A percentile compares a stretch with the other conserved stretches of the same genome.
Evolutionary conservation across 2,797 vertebrate genomes (phyloP).

Genomic region (Brotula barbata): DNA sequence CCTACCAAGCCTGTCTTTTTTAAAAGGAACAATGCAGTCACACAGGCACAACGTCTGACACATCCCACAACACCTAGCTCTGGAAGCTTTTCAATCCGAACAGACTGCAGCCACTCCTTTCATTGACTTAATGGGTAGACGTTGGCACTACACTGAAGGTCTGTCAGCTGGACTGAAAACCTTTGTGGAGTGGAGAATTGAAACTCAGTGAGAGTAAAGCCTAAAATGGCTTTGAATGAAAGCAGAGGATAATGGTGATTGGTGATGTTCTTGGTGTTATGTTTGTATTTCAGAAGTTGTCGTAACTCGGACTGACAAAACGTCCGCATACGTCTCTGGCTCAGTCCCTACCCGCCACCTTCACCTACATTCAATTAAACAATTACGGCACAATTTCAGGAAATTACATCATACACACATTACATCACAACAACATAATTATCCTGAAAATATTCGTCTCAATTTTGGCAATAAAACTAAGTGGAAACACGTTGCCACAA

Average conservation of each 20-base stretch:
- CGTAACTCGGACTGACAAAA: neutral
- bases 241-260: slow-evolving; percentile 20
- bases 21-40: too few species aligned
- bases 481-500: neutral
- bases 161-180: too few species aligned
- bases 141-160: neutral
- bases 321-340: neutral
- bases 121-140: neutral
- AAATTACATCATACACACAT: slow-evolving; percentile 28
- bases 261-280: slow-evolving; percentile 8
- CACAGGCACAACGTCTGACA: too few species aligned
- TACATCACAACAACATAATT: slow-evolving; percentile 18
- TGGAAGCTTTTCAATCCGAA: neutral
- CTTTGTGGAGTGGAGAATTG: neutral
- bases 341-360: slow-evolving; percentile 5
- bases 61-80: too few species aligned
- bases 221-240: too few species aligned
- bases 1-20: too few species aligned
- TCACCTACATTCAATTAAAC: slow-evolving; percentile 43
- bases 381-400: slow-evolving; percentile 33
- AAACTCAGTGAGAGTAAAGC: neutral
- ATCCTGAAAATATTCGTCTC: slow-evolving; percentile 6
- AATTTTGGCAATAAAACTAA: neutral
- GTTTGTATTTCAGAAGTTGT: neutral
- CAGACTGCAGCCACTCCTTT: neutral